A percentile compares a stretch with the other conserved stretches of the same genome.
phyloP scores from a whole-genome alignment of 2,113 vertebrate species.

The Tragelaphus strepsiceros region DNA sequence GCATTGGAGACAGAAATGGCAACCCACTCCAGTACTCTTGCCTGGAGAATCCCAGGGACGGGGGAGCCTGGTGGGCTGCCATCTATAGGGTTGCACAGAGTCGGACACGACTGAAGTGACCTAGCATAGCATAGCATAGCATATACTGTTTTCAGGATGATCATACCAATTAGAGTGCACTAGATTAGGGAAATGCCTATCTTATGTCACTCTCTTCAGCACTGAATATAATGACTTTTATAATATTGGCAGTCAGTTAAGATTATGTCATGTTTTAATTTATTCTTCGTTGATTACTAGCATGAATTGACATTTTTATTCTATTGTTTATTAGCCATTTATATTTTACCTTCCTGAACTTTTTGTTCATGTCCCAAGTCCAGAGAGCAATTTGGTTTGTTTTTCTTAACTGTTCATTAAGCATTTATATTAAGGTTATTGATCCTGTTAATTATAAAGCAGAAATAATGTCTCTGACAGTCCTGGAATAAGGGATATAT shows the following conservation, averaged over 20 bases:
- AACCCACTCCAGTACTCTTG: no score
- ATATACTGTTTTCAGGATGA: not conserved
- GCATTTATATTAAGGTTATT: not conserved
- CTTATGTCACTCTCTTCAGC: not conserved
- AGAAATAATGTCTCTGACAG: not conserved
- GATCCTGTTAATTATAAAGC: not conserved
- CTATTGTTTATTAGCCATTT: not conserved
- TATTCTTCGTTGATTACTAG: not conserved
- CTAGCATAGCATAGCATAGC: no score
- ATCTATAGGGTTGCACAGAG: no score
- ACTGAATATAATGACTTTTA: not conserved
- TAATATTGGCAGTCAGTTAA: not conserved
- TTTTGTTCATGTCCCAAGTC: not conserved
- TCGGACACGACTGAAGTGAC: no score
- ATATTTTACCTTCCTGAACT: slow-evolving; percentile 9
- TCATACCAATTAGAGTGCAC: no score
- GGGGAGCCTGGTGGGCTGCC: no score
- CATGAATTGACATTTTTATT: not conserved
- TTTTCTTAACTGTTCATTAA: not conserved
- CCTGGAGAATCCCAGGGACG: no score
- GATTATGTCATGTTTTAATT: not conserved
- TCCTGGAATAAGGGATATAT: not conserved
- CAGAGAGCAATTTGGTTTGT: not conserved
- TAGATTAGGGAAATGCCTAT: not conserved
- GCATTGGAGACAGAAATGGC: no score